Percentiles rank a stretch among this genome's conserved stretches.
These are phyloP conservation scores for Habropoda laboriosa DNA, from an alignment of 1,140 invertebrate genomes.

Conservation along the genomic window DNA sequence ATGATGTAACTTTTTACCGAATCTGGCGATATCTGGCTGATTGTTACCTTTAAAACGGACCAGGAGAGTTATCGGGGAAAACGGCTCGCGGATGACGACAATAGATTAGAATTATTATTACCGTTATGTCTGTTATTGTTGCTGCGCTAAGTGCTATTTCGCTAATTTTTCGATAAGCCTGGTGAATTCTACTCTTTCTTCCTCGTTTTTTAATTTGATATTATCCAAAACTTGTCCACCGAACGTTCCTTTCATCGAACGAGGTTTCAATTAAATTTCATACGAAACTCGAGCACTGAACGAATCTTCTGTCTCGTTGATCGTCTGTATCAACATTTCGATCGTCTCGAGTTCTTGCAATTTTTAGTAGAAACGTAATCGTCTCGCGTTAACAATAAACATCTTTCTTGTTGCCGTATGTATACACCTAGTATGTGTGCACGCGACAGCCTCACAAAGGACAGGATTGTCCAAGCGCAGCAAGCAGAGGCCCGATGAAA, in stretches of 20 bases:
- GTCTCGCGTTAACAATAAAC: background rate
- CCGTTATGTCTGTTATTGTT: background rate
- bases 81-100: slow-evolving; percentile 9
- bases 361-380: background rate
- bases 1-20: slow-evolving; percentile 18
- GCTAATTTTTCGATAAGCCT: background rate
- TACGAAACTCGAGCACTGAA: background rate
- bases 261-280: background rate
- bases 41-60: slow-evolving; percentile 11
- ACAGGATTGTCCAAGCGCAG: background rate
- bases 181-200: too few species aligned
- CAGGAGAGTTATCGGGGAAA: slow-evolving; percentile 23
- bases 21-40: background rate
- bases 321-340: too few species aligned
- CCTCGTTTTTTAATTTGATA: background rate
- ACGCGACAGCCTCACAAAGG: slow-evolving; percentile 8
- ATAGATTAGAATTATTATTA: slow-evolving; percentile 32
- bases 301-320: background rate
- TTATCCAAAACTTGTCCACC: background rate
- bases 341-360: background rate
- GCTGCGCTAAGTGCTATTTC: background rate
- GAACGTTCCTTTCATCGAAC: too few species aligned
- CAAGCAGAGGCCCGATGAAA: slow-evolving; percentile 17
- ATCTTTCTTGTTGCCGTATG: background rate
- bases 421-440: too few species aligned